A percentile compares a stretch with the other conserved stretches of the same genome.
phyloP scores from a whole-genome alignment of 2,888 invertebrate species.

The Lymantria monacha region DNA sequence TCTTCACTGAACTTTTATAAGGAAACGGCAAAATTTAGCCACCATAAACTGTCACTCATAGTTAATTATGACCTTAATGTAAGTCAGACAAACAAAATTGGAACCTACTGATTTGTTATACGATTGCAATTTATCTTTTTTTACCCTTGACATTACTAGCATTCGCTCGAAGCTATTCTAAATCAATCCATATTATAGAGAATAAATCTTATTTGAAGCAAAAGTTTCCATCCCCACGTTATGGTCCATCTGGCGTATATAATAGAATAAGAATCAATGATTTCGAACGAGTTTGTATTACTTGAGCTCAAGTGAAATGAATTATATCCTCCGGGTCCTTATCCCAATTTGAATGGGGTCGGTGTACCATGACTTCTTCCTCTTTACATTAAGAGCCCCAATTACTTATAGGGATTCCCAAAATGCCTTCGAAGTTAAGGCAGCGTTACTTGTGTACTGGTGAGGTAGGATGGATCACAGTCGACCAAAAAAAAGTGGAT shows the following conservation, averaged over 20 bases:
- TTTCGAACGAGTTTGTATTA: too few species aligned
- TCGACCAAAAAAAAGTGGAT: too few species aligned
- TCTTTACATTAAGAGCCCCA: too few species aligned
- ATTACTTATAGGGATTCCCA: too few species aligned
- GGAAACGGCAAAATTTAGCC: constrained; percentile 42
- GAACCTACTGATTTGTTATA: constrained; percentile 15
- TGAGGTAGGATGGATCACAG: too few species aligned
- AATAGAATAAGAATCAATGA: background rate
- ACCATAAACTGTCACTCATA: constrained; percentile 49
- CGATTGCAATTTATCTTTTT: background rate
- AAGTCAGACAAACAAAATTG: constrained; percentile 13
- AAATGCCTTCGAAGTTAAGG: too few species aligned
- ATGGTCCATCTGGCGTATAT: constrained; percentile 15
- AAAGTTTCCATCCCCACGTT: constrained; percentile 19
- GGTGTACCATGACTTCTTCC: too few species aligned
- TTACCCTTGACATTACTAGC: constrained; percentile 10
- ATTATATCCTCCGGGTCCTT: too few species aligned
- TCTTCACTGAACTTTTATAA: constrained; percentile 32
- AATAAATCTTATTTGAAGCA: constrained; percentile 24
- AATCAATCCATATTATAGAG: constrained; percentile 22
- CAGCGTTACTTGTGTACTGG: too few species aligned
- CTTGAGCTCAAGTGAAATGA: too few species aligned
- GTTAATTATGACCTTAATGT: constrained; percentile 42
- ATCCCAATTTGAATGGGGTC: too few species aligned
- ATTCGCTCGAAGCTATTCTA: constrained; percentile 19